Evolutionary conservation across 1,140 invertebrate genomes (phyloP).

Genomic region (Leptinotarsa lineolata): DNA sequence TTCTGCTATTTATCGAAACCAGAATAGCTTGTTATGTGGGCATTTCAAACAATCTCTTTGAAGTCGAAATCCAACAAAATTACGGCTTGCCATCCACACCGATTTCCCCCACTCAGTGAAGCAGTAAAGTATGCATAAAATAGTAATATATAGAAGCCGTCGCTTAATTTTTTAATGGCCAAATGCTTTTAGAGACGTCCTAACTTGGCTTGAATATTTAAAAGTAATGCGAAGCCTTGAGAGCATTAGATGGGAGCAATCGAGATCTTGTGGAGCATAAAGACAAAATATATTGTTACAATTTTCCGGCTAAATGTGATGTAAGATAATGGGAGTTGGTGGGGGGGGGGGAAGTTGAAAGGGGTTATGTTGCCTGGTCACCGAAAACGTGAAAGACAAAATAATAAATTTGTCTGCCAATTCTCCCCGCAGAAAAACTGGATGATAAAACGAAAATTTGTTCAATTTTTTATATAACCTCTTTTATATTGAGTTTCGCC

Average conservation of each 20-base stretch:
- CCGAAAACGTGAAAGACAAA: no score
- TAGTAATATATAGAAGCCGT: constrained; percentile 54
- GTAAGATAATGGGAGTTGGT: background rate
- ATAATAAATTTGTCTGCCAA: no score
- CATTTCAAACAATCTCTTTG: background rate
- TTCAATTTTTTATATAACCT: no score
- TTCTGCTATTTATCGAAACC: no score
- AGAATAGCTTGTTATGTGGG: no score
- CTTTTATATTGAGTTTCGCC: no score
- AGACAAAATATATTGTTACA: constrained; percentile 43
- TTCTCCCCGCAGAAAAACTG: no score
- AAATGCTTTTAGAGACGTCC: constrained; percentile 57
- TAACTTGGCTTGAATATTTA: constrained; percentile 55
- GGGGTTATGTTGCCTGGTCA: no score
- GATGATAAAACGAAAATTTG: no score
- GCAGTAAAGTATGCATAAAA: constrained; percentile 54
- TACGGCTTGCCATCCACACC: constrained; percentile 3
- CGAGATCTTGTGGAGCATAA: constrained; percentile 40
- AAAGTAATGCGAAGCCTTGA: constrained; percentile 51
- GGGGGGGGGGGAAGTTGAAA: no score
- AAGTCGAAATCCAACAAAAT: background rate
- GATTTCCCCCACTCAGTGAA: constrained; percentile 46
- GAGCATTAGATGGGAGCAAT: constrained; percentile 42
- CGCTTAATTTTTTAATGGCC: constrained; percentile 58
- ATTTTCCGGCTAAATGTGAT: constrained; percentile 28